Evolutionary conservation across 2,797 vertebrate species (phyloP), one percentile per base, ranked within the genome.

Genomic region (Siniperca obscura): DNA sequence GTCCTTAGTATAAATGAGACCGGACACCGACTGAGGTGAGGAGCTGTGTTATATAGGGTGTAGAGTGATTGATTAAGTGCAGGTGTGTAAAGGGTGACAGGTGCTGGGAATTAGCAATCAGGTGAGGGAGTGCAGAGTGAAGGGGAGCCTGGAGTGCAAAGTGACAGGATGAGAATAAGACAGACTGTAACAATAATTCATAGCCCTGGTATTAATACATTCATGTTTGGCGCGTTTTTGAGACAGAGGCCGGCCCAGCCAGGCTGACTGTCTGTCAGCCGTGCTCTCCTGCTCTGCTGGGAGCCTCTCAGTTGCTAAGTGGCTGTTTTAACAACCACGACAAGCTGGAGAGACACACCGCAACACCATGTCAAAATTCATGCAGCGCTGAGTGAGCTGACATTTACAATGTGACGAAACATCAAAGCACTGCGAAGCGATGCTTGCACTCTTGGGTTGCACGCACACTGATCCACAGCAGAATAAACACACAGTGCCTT

Each of bases 241-340:
- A 69, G 60, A 70, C 50, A 36, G 52, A 25, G 36, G 12, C 56
- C 17, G 3, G 52, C 12, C 70, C 52, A 27, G 40, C 19, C 67
- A 7, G 78, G 4, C 55, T 44, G 65, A 2, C 70, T 56, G 65
- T 80, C 48, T 73, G 67, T 83, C 78, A 59, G 48, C 42, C 56
- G 16, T 60, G 72, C 55, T 65, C 74, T 53, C 46, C 52, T 69
- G 70, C 71, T 81, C 84, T 66, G 64, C 65, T 59, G 80, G 77
- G 73, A 83, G 78, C 70, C 67, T 74, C 87, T 86, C 61, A 19
- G 67, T 72, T 80, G 53, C 78, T 84, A 78, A 87, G 76, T 87
- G 86, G 83, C 74, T 80, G 84, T 81, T 91, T 78, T 77, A 89
- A 87, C 85, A 90, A 78, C 81, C 59, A 59, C 21, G n/a, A 85